phyloP scores from a whole-genome alignment of 2,797 vertebrate species.

The Parauchenoglanis punctatus region DNA sequence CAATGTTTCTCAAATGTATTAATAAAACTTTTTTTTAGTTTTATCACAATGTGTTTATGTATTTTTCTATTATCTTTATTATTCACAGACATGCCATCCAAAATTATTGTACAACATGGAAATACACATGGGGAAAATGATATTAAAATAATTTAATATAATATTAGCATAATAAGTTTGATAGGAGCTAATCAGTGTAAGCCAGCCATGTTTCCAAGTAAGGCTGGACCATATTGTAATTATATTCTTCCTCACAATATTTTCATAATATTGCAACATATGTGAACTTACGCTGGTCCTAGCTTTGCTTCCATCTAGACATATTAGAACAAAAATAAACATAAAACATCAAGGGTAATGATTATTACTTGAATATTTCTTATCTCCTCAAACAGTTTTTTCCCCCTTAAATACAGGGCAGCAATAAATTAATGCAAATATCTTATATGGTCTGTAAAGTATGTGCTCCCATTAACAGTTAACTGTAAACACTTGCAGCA shows the following conservation, averaged over 20 bases:
- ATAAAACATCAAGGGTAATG: background rate
- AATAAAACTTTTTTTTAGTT: conserved; percentile 29
- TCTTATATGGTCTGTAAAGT: background rate
- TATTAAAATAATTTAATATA: conserved; percentile 21
- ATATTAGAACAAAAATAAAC: background rate
- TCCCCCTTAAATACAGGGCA: background rate
- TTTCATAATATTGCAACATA: background rate
- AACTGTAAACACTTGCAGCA: background rate
- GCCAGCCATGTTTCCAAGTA: background rate
- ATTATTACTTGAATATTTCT: background rate
- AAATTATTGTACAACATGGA: conserved; percentile 11
- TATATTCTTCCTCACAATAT: background rate
- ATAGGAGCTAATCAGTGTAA: background rate
- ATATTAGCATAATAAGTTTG: background rate
- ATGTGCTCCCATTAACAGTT: background rate
- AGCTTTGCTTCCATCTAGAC: background rate
- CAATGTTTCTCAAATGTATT: conserved; percentile 13
- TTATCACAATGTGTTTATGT: background rate
- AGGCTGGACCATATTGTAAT: background rate
- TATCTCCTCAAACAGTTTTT: background rate
- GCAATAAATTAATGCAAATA: background rate
- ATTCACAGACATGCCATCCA: background rate
- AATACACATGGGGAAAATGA: background rate
- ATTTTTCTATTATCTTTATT: background rate
- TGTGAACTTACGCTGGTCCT: background rate